Conservation (phyloP, 2,888 invertebrate genomes). For the Brachylomia viminalis region DNA sequence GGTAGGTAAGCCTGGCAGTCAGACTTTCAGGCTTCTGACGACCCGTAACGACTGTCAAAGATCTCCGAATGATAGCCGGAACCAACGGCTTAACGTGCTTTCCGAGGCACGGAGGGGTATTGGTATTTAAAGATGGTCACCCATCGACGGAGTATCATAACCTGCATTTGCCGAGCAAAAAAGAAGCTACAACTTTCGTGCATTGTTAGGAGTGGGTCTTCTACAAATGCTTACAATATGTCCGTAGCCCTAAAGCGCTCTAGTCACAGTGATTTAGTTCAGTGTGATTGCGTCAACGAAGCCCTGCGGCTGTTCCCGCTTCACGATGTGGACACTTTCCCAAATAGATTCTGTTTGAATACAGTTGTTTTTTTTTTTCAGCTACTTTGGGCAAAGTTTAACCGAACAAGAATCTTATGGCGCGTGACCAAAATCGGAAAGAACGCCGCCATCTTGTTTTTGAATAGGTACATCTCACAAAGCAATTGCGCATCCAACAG, state of each 20-base stretch:
- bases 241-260: constrained; percentile 47
- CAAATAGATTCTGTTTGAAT: constrained; percentile 55
- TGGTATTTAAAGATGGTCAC: no score
- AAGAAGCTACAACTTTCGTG: not conserved
- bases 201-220: not conserved
- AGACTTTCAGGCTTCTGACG: no score
- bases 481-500: not conserved
- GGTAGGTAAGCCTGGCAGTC: no score
- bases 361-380: constrained; percentile 6
- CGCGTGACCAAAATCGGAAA: not conserved
- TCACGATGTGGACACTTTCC: constrained; percentile 41
- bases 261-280: constrained; percentile 63
- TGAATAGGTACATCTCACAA: not conserved
- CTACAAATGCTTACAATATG: not conserved
- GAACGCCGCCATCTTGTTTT: not conserved
- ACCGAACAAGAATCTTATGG: not conserved
- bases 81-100: no score
- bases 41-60: no score
- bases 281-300: constrained; percentile 65
- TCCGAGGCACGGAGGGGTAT: no score
- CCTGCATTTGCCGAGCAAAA: not conserved
- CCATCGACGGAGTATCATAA: no score
- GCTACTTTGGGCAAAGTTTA: not conserved
- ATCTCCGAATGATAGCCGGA: no score
- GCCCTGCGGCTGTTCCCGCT: constrained; percentile 49